Evolutionary conservation across 2,888 invertebrate species (phyloP).

Genomic region (Iselma pallidipennis): DNA sequence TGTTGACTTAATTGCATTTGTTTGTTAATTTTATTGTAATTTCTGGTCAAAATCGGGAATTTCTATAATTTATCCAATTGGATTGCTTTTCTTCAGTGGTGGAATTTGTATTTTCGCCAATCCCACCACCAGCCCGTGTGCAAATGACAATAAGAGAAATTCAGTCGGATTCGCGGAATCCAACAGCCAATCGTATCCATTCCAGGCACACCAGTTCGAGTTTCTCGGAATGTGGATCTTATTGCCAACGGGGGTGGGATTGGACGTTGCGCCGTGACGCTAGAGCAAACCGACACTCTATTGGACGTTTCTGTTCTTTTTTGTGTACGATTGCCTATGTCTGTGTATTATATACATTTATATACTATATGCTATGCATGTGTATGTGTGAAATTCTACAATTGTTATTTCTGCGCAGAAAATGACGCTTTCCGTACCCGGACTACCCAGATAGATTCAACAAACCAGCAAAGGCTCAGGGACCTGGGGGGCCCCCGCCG

Average conservation of each 20-base stretch:
- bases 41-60: not conserved
- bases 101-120: conserved; percentile 20
- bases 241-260: conserved; percentile 52
- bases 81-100: conserved; percentile 25
- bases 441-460: not conserved
- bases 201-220: conserved; percentile 46
- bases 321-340: conserved; percentile 40
- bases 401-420: conserved; percentile 39
- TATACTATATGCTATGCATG: not conserved
- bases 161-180: conserved; percentile 53
- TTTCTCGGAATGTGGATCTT: conserved; percentile 55
- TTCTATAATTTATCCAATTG: conserved; percentile 1
- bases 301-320: conserved; percentile 49
- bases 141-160: conserved; percentile 56
- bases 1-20: not conserved
- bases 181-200: conserved; percentile 51
- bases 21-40: too few species aligned
- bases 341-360: not conserved
- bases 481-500: not conserved
- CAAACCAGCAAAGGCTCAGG: conserved; percentile 3
- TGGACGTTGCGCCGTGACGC: conserved; percentile 47
- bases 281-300: conserved; percentile 43
- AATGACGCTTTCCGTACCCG: conserved; percentile 1
- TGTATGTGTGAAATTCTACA: conserved; percentile 34
- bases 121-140: conserved; percentile 40